Evolutionary conservation across 2,797 vertebrate genomes (phyloP).

Genomic region (Moxostoma hubbsi): DNA sequence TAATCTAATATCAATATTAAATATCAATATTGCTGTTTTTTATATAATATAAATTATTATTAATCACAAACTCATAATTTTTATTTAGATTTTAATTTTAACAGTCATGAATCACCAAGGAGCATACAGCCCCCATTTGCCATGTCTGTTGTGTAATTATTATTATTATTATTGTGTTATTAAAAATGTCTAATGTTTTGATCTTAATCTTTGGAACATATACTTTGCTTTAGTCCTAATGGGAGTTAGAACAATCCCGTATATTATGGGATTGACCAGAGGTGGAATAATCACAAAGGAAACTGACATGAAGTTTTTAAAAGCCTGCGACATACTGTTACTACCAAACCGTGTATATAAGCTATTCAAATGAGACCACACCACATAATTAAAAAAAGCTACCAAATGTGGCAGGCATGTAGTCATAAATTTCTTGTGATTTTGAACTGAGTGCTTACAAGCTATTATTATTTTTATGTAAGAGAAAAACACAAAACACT

Average conservation of each 20-base stretch:
- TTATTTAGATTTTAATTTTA: conserved; percentile 5
- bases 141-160: background rate
- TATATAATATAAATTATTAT: too few species aligned
- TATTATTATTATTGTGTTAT: background rate
- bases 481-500: conserved; percentile 41
- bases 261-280: conserved; percentile 48
- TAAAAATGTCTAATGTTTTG: background rate
- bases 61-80: background rate
- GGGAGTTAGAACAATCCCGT: conserved; percentile 36
- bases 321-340: background rate
- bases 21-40: too few species aligned
- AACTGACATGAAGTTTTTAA: conserved; percentile 37
- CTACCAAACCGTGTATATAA: conserved; percentile 28
- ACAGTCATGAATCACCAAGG: background rate
- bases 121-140: background rate
- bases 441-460: conserved; percentile 36
- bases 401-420: conserved; percentile 48
- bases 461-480: conserved; percentile 35
- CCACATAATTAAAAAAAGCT: conserved; percentile 21
- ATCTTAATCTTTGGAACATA: conserved; percentile 1
- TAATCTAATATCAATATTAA: too few species aligned
- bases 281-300: conserved; percentile 43
- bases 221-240: conserved; percentile 27
- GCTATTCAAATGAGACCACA: conserved; percentile 28
- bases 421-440: conserved; percentile 30